Percentiles rank a stretch among this genome's conserved stretches.
Conservation (phyloP, 2,797 vertebrate genomes). For the Masticophis lateralis region DNA sequence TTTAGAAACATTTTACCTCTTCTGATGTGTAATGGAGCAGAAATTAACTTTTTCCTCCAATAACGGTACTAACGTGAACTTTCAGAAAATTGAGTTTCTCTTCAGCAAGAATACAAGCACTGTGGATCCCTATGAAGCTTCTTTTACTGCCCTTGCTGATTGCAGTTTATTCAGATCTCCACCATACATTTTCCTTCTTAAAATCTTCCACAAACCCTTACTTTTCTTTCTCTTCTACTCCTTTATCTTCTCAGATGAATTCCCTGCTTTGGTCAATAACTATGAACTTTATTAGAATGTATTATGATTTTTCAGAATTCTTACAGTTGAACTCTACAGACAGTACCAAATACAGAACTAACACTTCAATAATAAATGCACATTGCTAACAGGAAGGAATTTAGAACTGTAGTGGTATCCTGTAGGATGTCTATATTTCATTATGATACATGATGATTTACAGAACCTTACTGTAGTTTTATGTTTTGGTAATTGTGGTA, state of each 20-base stretch:
- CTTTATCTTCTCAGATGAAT: neutral
- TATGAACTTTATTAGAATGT: neutral
- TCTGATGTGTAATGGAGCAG: neutral
- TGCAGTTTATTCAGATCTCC: neutral
- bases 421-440: constrained; percentile 65
- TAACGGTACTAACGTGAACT: neutral
- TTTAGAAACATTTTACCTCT: neutral
- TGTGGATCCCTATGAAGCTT: neutral
- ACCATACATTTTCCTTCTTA: neutral
- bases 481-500: constrained; percentile 60
- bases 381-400: constrained; percentile 64
- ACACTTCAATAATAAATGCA: constrained; percentile 45
- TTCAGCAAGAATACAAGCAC: neutral
- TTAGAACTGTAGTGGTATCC: constrained; percentile 63
- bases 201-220: neutral
- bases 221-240: neutral
- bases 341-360: neutral
- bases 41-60: neutral
- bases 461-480: constrained; percentile 49
- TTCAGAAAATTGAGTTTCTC: neutral
- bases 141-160: neutral
- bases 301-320: neutral
- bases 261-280: neutral
- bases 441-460: constrained; percentile 54
- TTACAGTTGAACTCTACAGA: neutral